A percentile compares a stretch with the other conserved stretches of the same genome.
Evolutionary conservation across 2,797 vertebrate species (phyloP).

Genomic region (Cynopterus sphinx): DNA sequence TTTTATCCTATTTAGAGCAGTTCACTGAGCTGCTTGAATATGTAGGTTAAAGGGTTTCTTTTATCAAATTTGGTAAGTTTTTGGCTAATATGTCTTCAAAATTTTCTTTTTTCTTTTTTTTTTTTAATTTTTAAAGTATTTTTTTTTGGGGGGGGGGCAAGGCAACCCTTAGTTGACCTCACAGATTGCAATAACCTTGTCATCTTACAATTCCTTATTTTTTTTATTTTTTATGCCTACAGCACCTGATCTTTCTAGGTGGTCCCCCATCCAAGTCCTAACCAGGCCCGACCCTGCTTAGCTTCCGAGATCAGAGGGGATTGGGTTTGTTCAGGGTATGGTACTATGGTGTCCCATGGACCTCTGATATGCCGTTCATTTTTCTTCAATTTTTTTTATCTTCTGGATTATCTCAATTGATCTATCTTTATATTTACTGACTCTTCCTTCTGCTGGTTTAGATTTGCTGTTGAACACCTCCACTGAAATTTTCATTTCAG

Average conservation of each 20-base stretch:
- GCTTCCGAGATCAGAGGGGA: no score
- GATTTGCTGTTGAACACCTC: neutral
- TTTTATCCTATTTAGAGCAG: neutral
- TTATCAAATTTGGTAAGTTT: neutral
- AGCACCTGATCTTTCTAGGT: no score
- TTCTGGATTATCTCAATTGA: neutral
- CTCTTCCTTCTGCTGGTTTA: neutral
- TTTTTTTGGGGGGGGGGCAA: no score
- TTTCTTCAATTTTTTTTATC: neutral
- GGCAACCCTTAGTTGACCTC: no score
- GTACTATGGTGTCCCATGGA: no score
- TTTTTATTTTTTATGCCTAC: no score
- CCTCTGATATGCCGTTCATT: neutral
- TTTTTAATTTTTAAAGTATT: no score
- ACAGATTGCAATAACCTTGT: no score
- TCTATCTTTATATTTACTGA: neutral
- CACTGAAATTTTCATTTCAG: conserved; percentile 8
- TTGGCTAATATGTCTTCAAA: neutral
- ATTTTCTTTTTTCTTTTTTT: neutral
- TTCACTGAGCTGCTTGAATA: neutral
- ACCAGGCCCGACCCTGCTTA: no score
- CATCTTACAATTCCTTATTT: no score
- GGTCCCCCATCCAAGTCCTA: no score
- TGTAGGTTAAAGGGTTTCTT: neutral
- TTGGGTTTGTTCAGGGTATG: no score